phyloP scores from a whole-genome alignment of 2,797 vertebrate species.

The Intellagama lesueurii region DNA sequence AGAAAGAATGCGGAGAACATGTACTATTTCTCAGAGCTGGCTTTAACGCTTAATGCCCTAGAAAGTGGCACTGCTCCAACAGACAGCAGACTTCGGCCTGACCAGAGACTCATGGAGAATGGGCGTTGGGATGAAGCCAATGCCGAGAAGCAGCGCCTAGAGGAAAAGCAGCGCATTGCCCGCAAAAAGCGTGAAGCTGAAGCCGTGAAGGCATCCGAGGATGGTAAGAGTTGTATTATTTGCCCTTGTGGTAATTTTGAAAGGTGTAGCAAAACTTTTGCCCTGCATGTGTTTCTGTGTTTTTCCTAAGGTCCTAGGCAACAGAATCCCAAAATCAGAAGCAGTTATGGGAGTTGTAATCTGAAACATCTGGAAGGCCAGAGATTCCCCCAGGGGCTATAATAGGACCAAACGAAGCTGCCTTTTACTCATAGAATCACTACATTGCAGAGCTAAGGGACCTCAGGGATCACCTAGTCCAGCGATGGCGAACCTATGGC shows the following conservation, averaged over 20 bases:
- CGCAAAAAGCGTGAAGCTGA: slow-evolving; percentile 89
- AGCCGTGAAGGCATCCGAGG: slow-evolving; percentile 79
- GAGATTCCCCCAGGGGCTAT: too few relatives aligned
- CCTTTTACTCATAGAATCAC: background rate
- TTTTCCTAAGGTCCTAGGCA: background rate
- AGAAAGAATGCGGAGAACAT: slow-evolving; percentile 95
- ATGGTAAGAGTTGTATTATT: slow-evolving; percentile 77
- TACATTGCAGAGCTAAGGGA: too few relatives aligned
- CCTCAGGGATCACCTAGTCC: too few relatives aligned
- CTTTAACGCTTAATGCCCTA: slow-evolving; percentile 89
- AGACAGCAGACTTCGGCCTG: slow-evolving; percentile 90
- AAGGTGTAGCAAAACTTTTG: background rate
- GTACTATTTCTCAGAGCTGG: slow-evolving; percentile 96
- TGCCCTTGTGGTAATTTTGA: background rate
- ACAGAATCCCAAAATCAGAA: background rate
- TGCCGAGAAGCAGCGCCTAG: slow-evolving; percentile 92
- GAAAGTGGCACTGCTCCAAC: slow-evolving; percentile 90
- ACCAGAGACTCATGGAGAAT: slow-evolving; percentile 94
- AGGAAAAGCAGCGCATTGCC: slow-evolving; percentile 90
- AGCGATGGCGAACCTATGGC: too few relatives aligned
- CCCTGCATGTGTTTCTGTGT: background rate
- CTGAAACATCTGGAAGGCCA: too few relatives aligned
- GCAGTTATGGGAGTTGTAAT: too few relatives aligned
- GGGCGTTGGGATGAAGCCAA: slow-evolving; percentile 96
- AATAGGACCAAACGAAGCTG: background rate